Evolutionary conservation across 2,113 vertebrate genomes (phyloP).

Genomic region (Petromus typicus): DNA sequence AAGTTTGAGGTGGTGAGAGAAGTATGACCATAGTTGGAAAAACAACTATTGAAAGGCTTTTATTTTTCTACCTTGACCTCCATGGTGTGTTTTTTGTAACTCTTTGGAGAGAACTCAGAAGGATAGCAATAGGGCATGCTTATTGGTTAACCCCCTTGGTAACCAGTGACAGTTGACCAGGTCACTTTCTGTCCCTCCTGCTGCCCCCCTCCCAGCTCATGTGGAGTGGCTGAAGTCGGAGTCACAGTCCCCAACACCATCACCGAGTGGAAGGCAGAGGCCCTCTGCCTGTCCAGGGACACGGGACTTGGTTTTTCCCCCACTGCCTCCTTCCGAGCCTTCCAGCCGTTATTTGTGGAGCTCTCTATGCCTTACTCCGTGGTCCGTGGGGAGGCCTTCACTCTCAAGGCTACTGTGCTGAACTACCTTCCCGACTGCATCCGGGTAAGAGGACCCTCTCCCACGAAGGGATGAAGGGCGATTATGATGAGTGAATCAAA

Average conservation of each 20-base stretch:
- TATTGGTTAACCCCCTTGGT: neutral
- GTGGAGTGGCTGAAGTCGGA: conserved; percentile 85
- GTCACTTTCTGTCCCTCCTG: conserved; percentile 1
- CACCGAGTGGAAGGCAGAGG: conserved; percentile 92
- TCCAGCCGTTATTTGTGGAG: conserved; percentile 95
- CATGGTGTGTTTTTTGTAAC: neutral
- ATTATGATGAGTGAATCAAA: neutral
- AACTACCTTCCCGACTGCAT: conserved; percentile 92
- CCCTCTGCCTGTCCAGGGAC: conserved; percentile 89
- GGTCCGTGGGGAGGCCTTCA: conserved; percentile 91
- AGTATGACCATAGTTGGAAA: too few relatives aligned
- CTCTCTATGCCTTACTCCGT: conserved; percentile 93
- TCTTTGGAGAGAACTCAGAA: neutral
- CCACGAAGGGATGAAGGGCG: neutral
- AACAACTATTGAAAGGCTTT: neutral
- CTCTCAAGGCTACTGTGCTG: conserved; percentile 91
- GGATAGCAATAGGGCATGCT: too few relatives aligned
- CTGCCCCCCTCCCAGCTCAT: conserved; percentile 79
- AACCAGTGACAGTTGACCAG: neutral
- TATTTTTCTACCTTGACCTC: neutral
- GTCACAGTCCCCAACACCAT: conserved; percentile 92
- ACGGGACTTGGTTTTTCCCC: conserved; percentile 91
- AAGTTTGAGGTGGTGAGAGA: neutral
- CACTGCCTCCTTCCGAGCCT: conserved; percentile 84
- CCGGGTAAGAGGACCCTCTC: conserved; percentile 85